phyloP scores from a whole-genome alignment of 2,797 vertebrate species.

The Typhlichthys subterraneus region DNA sequence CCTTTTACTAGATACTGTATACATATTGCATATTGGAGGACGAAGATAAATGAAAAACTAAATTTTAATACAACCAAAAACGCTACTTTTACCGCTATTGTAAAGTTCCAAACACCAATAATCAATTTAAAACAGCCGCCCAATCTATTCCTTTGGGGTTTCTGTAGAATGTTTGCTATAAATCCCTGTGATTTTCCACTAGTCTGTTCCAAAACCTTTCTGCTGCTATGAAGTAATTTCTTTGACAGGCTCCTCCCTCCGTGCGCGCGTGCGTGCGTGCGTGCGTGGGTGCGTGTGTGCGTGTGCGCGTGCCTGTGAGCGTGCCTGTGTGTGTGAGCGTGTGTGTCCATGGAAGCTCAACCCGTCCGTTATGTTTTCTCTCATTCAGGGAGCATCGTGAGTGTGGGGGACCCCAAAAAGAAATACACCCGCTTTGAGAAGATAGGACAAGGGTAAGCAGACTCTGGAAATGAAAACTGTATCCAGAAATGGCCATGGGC shows the following conservation, averaged over 20 bases:
- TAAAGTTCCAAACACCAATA: no score
- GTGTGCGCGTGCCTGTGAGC: slow-evolving; percentile 12
- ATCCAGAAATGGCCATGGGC: slow-evolving; percentile 55
- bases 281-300: slow-evolving; percentile 14
- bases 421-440: slow-evolving; percentile 99
- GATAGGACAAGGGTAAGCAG: slow-evolving; percentile 87
- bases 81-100: no score
- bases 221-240: background rate
- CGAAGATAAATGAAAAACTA: no score
- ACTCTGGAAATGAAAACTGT: slow-evolving; percentile 54
- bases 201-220: slow-evolving; percentile 3
- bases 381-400: slow-evolving; percentile 94
- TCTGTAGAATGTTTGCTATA: background rate
- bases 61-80: no score
- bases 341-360: slow-evolving; percentile 14
- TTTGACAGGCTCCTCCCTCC: background rate
- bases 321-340: slow-evolving; percentile 15
- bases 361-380: slow-evolving; percentile 36
- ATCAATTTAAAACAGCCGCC: no score
- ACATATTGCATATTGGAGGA: no score
- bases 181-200: background rate
- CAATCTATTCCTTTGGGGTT: background rate
- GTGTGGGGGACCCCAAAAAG: slow-evolving; percentile 98
- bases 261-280: slow-evolving; percentile 1
- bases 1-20: background rate